phyloP scores from a whole-genome alignment of 2,888 invertebrate genomes.

The Nymphalis urticae region DNA sequence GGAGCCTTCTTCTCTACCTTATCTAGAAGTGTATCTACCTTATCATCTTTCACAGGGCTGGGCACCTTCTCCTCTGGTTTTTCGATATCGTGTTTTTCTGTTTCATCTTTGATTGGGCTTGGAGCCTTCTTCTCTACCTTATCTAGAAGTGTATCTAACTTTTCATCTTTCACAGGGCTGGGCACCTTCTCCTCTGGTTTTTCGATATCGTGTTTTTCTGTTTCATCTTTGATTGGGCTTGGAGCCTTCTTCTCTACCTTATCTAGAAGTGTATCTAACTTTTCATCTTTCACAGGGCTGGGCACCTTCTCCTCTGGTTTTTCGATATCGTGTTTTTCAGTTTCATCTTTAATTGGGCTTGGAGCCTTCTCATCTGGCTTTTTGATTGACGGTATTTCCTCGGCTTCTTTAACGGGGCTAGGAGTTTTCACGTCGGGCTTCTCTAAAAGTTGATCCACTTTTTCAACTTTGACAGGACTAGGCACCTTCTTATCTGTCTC shows the following conservation, averaged over 20 bases:
- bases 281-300: constrained; percentile 19
- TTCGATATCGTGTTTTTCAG: too few species aligned
- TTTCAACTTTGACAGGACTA: constrained; percentile 15
- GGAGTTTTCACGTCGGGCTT: constrained; percentile 24
- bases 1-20: constrained; percentile 1
- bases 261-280: background rate
- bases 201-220: background rate
- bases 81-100: too few species aligned
- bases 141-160: background rate
- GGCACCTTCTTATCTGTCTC: constrained; percentile 5
- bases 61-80: constrained; percentile 15
- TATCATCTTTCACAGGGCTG: constrained; percentile 22
- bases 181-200: background rate
- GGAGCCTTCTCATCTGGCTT: background rate
- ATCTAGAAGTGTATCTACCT: too few species aligned
- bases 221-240: constrained; percentile 3
- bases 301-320: background rate
- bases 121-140: constrained; percentile 23
- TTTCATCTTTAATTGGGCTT: background rate
- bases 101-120: too few species aligned
- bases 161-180: background rate
- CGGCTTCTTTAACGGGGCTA: constrained; percentile 18
- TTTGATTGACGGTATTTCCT: too few species aligned
- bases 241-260: background rate
- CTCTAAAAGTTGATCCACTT: too few species aligned